Evolutionary conservation across 2,888 invertebrate genomes (phyloP).

Genomic region (Girardia tigrina): DNA sequence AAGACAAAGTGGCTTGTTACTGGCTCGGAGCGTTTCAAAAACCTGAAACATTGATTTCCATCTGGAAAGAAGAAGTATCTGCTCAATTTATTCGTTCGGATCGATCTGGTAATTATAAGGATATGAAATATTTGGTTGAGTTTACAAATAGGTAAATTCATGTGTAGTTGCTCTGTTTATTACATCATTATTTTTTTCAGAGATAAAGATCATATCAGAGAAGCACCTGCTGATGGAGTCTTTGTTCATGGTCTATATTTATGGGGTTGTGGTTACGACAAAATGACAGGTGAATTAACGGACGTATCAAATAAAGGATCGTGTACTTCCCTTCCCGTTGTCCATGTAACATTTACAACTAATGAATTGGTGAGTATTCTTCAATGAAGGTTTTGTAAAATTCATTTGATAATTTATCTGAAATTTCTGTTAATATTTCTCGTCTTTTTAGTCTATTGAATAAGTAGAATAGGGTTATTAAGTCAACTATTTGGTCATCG

Average conservation of each 20-base stretch:
- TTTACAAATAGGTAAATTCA: slow-evolving; percentile 43
- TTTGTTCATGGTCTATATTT: slow-evolving; percentile 49
- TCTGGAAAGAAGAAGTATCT: slow-evolving; percentile 47
- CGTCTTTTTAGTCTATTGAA: no score
- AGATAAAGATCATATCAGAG: slow-evolving; percentile 42
- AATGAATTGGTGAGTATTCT: not conserved
- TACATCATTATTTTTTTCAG: not conserved
- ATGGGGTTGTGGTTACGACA: slow-evolving; percentile 50
- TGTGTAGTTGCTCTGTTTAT: not conserved
- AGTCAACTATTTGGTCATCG: no score
- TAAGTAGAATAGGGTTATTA: no score
- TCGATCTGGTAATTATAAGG: slow-evolving; percentile 45
- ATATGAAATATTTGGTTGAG: slow-evolving; percentile 48
- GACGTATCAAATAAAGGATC: not conserved
- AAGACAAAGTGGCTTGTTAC: slow-evolving; percentile 50
- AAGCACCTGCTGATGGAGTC: slow-evolving; percentile 50
- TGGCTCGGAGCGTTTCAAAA: slow-evolving; percentile 50
- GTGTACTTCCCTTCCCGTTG: slow-evolving; percentile 1
- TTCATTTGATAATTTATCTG: no score
- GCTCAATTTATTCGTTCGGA: slow-evolving; percentile 39
- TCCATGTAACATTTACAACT: not conserved
- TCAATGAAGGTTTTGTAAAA: no score
- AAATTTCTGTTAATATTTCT: no score
- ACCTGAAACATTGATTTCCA: slow-evolving; percentile 45
- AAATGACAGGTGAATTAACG: slow-evolving; percentile 42